Conservation (phyloP, 1,140 invertebrate genomes). For the Scylla paramamosain region DNA sequence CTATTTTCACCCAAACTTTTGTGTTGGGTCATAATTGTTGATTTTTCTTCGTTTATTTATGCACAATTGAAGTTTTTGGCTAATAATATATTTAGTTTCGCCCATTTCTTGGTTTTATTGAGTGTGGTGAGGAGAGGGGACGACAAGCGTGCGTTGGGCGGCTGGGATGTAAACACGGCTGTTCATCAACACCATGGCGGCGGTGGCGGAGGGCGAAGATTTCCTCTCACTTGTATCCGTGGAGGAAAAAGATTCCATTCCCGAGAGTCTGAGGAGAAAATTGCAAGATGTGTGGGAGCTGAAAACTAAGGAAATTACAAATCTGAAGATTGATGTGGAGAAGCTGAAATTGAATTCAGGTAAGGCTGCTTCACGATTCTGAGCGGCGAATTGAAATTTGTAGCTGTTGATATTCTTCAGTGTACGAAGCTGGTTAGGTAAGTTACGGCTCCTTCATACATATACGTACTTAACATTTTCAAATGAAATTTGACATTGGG, state of each 20-base stretch:
- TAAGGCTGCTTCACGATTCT: background rate
- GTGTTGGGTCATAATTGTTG: no score
- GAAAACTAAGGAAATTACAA: constrained; percentile 43
- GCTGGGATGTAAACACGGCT: no score
- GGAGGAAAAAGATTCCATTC: constrained; percentile 45
- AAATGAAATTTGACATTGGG: background rate
- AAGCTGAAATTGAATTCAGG: constrained; percentile 36
- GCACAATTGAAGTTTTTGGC: no score
- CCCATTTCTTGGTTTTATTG: no score
- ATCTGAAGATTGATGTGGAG: constrained; percentile 42
- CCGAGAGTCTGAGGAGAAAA: constrained; percentile 39
- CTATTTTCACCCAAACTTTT: no score
- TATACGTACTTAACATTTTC: background rate
- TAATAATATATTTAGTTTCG: no score
- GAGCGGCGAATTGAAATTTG: background rate
- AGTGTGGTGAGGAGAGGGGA: no score
- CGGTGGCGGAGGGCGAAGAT: constrained; percentile 13
- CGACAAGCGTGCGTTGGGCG: no score
- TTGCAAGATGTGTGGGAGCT: constrained; percentile 53
- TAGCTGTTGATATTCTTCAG: background rate
- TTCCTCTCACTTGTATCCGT: constrained; percentile 47
- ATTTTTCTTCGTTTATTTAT: no score
- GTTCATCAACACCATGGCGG: constrained; percentile 18
- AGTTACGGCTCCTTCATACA: background rate
- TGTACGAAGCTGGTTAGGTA: background rate